A percentile compares a stretch with the other conserved stretches of the same genome.
phyloP scores from a whole-genome alignment of 30 jellyfish, hydroid and myxozoan species.

The Aurelia aurita region DNA sequence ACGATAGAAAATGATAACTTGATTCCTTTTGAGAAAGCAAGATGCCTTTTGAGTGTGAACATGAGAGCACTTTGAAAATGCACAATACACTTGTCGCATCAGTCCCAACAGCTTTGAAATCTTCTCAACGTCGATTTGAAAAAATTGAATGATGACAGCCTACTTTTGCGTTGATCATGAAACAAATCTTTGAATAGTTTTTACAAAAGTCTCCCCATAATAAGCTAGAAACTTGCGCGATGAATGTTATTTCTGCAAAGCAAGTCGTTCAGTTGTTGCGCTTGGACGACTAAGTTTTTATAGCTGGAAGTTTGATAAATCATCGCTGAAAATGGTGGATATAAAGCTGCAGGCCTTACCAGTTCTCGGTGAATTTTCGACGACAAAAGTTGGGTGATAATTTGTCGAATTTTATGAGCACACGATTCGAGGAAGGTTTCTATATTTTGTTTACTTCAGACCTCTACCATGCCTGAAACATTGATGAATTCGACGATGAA shows the following conservation, averaged over 20 bases:
- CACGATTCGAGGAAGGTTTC: no score
- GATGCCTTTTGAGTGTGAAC: slow-evolving; percentile 28
- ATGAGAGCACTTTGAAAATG: slow-evolving; percentile 1
- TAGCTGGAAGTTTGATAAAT: no score
- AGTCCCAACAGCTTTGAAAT: slow-evolving; percentile 9
- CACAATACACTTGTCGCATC: slow-evolving; percentile 32
- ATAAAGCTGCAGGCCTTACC: no score
- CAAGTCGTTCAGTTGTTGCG: not conserved
- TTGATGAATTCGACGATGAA: no score
- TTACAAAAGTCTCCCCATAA: slow-evolving; percentile 19
- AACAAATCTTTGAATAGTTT: slow-evolving; percentile 1
- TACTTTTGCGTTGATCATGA: slow-evolving; percentile 18
- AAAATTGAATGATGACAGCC: slow-evolving; percentile 22
- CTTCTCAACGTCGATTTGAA: slow-evolving; percentile 29
- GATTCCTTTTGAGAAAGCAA: not conserved
- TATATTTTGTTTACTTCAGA: no score
- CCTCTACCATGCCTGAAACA: no score
- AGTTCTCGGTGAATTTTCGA: no score
- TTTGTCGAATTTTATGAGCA: no score
- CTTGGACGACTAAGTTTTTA: not conserved
- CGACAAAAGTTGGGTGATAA: no score
- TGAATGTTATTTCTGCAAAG: not conserved
- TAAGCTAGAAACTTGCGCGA: slow-evolving; percentile 8
- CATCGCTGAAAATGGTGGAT: no score
- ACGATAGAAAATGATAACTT: not conserved